Base-by-base conservation (phyloP, 2,113 vertebrate genomes). In the Xenopus borealis region DNA sequence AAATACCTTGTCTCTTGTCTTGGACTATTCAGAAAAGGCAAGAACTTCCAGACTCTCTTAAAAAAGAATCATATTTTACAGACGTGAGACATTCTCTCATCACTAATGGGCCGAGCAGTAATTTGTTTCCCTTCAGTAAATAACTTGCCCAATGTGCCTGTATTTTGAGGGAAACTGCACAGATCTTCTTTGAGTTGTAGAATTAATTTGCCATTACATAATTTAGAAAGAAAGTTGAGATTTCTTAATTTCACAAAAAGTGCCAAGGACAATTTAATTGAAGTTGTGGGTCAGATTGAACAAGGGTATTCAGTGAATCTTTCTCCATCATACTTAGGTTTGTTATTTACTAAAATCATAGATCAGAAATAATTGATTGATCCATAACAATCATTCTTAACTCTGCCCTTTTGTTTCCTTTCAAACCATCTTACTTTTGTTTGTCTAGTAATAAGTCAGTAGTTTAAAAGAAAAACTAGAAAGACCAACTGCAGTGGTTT, bases 21-120 rank as follows among this genome's bases (percentile, higher is more conserved):
- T 16, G 16, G 58, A 61, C 58, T 13, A 23, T 61, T 55, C 16
- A 55, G 53, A 55, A 55, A 55, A 55, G 14, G 8, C 53, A 55
- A 55, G 17, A 52, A 52, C 62, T 52, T 57, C 33, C 58, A 69
- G 66, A 69, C 66, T 57, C 11, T 20, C 19, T 64, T 52, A 10
- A n/a, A 55, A 46, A 19, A 47, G 64, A 76, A 70, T 70, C 57
- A 57, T 70, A 63, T 69, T 76, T 63, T 64, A 64, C 12, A 52
- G 23, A 64, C 69, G 59, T 64, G 66, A 77, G 74, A 77, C 74
- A 63, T 77, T 77, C 66, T 77, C 74, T 77, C 74, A 77, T 77
- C 74, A 68, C 66, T 77, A 77, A 70, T 77, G 66, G 66, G 59
- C 64, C 67, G 63, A 67, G 50, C 47, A 46, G 61, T 69, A 77